Conservation (phyloP, 2,888 invertebrate species). For the Brenthis hecate region DNA sequence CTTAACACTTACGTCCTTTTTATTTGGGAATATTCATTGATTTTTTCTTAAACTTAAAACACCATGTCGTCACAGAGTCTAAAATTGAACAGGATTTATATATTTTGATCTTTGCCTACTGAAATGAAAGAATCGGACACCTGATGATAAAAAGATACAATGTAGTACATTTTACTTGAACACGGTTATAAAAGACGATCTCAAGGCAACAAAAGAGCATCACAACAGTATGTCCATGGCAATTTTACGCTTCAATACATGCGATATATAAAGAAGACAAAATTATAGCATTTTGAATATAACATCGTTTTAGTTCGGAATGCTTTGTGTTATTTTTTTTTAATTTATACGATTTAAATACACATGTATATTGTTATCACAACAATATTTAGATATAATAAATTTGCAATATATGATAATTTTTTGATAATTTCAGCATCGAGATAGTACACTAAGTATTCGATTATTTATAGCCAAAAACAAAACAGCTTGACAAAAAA, state of each 20-base stretch:
- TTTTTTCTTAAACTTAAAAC: too few relatives aligned
- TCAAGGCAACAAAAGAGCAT: constrained; percentile 43
- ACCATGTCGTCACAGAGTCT: background rate
- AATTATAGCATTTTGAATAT: background rate
- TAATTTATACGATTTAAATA: too few relatives aligned
- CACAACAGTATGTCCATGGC: constrained; percentile 32
- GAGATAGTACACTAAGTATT: too few relatives aligned
- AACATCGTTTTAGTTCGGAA: too few relatives aligned
- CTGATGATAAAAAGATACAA: constrained; percentile 43
- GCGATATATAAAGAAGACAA: constrained; percentile 6
- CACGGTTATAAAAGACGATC: constrained; percentile 37
- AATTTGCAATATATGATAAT: too few relatives aligned
- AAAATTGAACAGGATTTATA: background rate
- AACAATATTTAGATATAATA: too few relatives aligned
- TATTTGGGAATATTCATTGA: background rate
- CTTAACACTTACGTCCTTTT: background rate
- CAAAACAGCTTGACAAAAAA: too few relatives aligned
- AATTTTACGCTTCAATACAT: constrained; percentile 41
- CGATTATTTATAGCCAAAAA: too few relatives aligned
- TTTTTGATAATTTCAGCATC: too few relatives aligned
- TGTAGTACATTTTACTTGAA: constrained; percentile 23
- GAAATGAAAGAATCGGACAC: constrained; percentile 21
- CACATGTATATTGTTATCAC: too few relatives aligned
- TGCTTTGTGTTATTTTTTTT: too few relatives aligned
- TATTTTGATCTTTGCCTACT: background rate